A percentile compares a stretch with the other conserved stretches of the same genome.
Conservation (phyloP, 2,888 invertebrate genomes). For the Lampropteryx suffumata region DNA sequence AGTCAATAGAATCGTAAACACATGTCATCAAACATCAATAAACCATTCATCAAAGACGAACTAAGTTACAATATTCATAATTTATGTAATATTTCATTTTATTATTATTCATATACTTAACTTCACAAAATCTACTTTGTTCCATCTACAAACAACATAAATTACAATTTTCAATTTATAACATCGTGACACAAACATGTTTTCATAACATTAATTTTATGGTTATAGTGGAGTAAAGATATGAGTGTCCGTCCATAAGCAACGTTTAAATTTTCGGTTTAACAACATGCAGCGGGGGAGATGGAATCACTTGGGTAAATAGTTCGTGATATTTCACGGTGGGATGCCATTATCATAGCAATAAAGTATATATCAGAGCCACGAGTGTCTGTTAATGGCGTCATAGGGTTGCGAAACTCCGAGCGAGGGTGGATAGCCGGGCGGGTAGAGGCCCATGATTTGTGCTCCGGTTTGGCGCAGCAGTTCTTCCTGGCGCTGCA, state of each 20-base stretch:
- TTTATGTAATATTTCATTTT: constrained; percentile 44
- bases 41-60: constrained; percentile 36
- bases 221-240: constrained; percentile 9
- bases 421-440: constrained; percentile 84
- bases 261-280: constrained; percentile 4
- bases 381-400: constrained; percentile 85
- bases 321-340: constrained; percentile 13
- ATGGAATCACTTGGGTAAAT: constrained; percentile 8
- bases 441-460: constrained; percentile 85
- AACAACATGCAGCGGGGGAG: background rate
- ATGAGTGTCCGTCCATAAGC: constrained; percentile 8
- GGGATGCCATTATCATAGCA: constrained; percentile 27
- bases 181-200: constrained; percentile 61
- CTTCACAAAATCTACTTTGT: constrained; percentile 56
- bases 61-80: constrained; percentile 47
- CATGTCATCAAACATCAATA: constrained; percentile 35
- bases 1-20: constrained; percentile 37
- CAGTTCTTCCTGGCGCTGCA: constrained; percentile 85
- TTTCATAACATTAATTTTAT: constrained; percentile 38
- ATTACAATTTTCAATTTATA: constrained; percentile 61
- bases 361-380: constrained; percentile 78
- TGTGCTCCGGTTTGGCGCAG: constrained; percentile 83
- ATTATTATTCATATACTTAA: constrained; percentile 37
- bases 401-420: constrained; percentile 89
- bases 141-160: constrained; percentile 67